A percentile compares a stretch with the other conserved stretches of the same genome.
phyloP scores from a whole-genome alignment of 2,888 invertebrate species.

The Synergus gifuensis region DNA sequence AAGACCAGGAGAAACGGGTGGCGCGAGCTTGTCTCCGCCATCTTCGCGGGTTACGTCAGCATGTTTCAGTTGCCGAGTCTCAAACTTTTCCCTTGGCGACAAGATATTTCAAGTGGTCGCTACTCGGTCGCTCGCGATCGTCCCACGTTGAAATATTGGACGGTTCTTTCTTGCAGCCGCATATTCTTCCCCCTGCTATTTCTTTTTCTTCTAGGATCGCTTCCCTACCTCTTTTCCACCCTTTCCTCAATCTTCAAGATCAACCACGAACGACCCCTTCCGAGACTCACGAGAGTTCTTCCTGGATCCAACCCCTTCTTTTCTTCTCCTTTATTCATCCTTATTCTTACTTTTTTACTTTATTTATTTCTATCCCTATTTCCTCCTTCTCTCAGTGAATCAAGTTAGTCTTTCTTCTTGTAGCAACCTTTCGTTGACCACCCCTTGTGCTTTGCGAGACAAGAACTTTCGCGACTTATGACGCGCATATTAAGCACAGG shows the following conservation, averaged over 20 bases:
- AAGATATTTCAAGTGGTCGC: constrained; percentile 77
- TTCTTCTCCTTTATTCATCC: not conserved
- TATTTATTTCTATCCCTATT: not conserved
- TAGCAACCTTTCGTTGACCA: constrained; percentile 26
- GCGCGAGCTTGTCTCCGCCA: constrained; percentile 61
- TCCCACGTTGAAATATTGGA: constrained; percentile 76
- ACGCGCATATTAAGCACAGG: constrained; percentile 71
- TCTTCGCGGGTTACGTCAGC: constrained; percentile 77
- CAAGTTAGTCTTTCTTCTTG: not conserved
- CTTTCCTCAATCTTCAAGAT: constrained; percentile 30
- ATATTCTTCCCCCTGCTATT: constrained; percentile 67
- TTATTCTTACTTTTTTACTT: not conserved
- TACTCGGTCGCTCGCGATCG: constrained; percentile 66
- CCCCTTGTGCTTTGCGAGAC: constrained; percentile 32
- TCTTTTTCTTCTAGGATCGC: constrained; percentile 45
- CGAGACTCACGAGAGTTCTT: not conserved
- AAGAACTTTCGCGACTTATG: constrained; percentile 67
- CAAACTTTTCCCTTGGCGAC: constrained; percentile 76
- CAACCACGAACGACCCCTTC: constrained; percentile 21
- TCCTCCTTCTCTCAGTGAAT: not conserved
- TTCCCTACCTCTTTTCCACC: constrained; percentile 40
- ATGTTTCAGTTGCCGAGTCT: constrained; percentile 76
- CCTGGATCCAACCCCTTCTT: constrained; percentile 9
- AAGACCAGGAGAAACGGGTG: constrained; percentile 30
- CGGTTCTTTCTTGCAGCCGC: constrained; percentile 75